phyloP scores from a whole-genome alignment of 2,888 invertebrate species.

The Corbicula japonica region DNA sequence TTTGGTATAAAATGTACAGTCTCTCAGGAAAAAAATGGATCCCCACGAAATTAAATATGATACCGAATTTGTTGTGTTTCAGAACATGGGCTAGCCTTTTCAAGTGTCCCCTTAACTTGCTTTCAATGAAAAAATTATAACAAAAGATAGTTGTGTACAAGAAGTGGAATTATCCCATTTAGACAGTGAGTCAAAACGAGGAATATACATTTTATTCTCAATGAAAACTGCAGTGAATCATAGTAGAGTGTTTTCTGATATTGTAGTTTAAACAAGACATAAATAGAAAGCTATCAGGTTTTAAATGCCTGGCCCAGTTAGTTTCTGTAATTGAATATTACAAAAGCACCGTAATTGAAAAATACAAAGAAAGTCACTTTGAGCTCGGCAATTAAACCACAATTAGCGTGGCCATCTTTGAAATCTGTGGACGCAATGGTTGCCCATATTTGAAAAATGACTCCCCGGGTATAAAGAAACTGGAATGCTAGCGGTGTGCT shows the following conservation, averaged over 20 bases:
- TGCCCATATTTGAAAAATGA: constrained; percentile 42
- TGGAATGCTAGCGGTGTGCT: constrained; percentile 34
- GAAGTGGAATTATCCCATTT: no score
- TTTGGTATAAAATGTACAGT: no score
- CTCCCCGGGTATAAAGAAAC: constrained; percentile 44
- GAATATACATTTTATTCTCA: no score
- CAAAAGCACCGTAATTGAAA: constrained; percentile 60
- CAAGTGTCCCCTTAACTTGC: no score
- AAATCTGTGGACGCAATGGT: constrained; percentile 46
- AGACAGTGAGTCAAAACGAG: no score
- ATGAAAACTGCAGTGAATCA: not conserved
- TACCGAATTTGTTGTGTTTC: no score
- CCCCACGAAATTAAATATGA: no score
- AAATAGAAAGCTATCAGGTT: constrained; percentile 47
- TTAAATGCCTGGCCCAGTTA: constrained; percentile 46
- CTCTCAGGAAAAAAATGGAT: no score
- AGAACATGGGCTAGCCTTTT: no score
- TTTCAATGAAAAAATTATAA: no score
- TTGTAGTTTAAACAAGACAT: not conserved
- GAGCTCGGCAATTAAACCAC: constrained; percentile 37
- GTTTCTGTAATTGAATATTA: constrained; percentile 53
- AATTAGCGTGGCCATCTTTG: constrained; percentile 48
- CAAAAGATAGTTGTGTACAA: no score
- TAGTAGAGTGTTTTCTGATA: not conserved
- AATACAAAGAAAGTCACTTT: constrained; percentile 50